These are phyloP conservation scores for Myrmecophaga tridactyla DNA, from an alignment of 2,113 vertebrate genomes.

Conservation along the genomic window DNA sequence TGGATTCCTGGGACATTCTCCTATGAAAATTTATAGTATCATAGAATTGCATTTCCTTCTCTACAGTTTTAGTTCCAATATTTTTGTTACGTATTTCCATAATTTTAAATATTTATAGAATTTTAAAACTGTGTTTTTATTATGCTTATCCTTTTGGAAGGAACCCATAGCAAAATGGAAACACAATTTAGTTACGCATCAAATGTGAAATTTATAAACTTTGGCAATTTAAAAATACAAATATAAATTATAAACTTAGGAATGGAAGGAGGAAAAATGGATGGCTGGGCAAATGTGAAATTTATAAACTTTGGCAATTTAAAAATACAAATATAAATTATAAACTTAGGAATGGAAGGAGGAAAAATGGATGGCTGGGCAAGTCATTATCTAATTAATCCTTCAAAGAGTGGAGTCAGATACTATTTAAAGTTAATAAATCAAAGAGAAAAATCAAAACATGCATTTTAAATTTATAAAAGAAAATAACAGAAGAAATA, in stretches of 20 bases:
- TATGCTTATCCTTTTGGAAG: background rate
- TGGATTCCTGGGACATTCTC: background rate
- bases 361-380: background rate
- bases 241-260: background rate
- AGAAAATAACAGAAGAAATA: background rate
- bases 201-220: background rate
- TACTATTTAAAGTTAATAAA: background rate
- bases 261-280: background rate
- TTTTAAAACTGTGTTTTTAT: slow-evolving; percentile 6
- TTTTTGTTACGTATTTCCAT: background rate
- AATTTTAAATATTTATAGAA: slow-evolving; percentile 12
- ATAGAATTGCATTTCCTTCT: background rate
- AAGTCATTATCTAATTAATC: background rate
- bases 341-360: background rate
- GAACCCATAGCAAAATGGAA: background rate
- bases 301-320: slow-evolving; percentile 7
- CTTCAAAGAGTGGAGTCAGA: background rate
- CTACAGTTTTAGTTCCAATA: background rate
- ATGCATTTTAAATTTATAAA: slow-evolving; percentile 1
- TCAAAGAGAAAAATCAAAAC: background rate
- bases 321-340: slow-evolving; percentile 9
- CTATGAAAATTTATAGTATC: background rate
- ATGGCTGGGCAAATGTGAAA: background rate
- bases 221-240: slow-evolving; percentile 32
- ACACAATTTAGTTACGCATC: background rate